Base-by-base conservation (phyloP, 2,888 invertebrate species). In the Drosophila putrida region DNA sequence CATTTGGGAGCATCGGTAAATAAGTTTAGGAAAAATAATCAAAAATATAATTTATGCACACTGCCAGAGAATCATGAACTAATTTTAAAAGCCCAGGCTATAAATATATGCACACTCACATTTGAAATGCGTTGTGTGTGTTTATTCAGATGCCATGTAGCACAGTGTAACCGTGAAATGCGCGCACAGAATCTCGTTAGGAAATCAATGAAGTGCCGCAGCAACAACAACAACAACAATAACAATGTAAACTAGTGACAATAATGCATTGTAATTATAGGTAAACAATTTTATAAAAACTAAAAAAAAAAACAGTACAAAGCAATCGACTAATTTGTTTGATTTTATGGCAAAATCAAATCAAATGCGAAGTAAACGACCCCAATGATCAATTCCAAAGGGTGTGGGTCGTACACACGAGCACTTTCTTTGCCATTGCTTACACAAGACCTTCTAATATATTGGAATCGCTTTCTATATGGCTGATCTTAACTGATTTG, bases 131-230 rank as follows among this genome's bases (percentile, higher is more conserved):
- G 20, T 20, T 20, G 20, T 20, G 27, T 39, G 33, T 47, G 28
- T 46, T 54, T 46, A n/a, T 28, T 43, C 36, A 46, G 38, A 11
- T 36, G 47, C 1, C 39, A 13, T 77, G 77, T 63, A 31, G 59
- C 15, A 9, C 31, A 78, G 82, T 74, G 86, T 73, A 53, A 51
- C 28, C 71, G 60, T 59, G 55, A 75, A 75, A 71, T 71, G 75
- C 44, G 67, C 77, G 68, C 59, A 55, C 65, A 58, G 72, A 68
- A 70, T 71, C 81, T 79, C 62, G 68, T 79, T 85, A 82, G 61
- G 50, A 75, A 85, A 84, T 76, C 84, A 84, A 87, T 86, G 78
- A 88, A 80, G 70, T 76, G 85, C 88, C 88, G 86, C 84, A 72
- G 62, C 71, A 44, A 25, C 50, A 43, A 39, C 31, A 50, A 44